phyloP scores from a whole-genome alignment of 2,797 vertebrate genomes.

The Sebastes diaconus region DNA sequence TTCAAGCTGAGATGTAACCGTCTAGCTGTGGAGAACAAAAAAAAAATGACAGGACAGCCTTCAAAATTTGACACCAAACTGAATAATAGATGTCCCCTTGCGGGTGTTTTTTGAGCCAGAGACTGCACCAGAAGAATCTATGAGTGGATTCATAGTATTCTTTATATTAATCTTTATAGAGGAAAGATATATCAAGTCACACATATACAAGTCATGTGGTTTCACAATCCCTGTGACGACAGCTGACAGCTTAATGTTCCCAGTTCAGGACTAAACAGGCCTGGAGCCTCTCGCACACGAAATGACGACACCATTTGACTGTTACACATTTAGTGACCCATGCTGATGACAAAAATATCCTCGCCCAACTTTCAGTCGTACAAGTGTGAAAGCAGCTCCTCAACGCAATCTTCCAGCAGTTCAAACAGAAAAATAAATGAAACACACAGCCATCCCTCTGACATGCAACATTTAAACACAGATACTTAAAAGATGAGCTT shows the following conservation, averaged over 20 bases:
- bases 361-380: constrained; percentile 41
- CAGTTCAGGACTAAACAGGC: constrained; percentile 45
- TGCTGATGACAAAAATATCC: constrained; percentile 65
- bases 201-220: constrained; percentile 65
- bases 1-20: constrained; percentile 34
- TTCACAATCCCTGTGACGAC: constrained; percentile 63
- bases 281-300: constrained; percentile 28
- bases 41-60: constrained; percentile 11
- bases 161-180: constrained; percentile 80
- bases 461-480: constrained; percentile 79
- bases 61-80: constrained; percentile 26
- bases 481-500: constrained; percentile 67
- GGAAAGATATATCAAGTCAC: constrained; percentile 73
- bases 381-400: constrained; percentile 27
- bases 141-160: constrained; percentile 34
- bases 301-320: constrained; percentile 55
- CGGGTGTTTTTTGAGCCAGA: constrained; percentile 11
- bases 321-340: constrained; percentile 70
- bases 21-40: constrained; percentile 24
- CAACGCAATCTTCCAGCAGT: constrained; percentile 1
- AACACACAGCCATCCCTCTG: constrained; percentile 55
- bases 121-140: neutral
- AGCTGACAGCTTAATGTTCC: constrained; percentile 23
- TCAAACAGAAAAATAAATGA: constrained; percentile 15
- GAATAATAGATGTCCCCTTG: constrained; percentile 6